Conservation (phyloP, 2,797 vertebrate genomes). For the Brachyalestes nurse region DNA sequence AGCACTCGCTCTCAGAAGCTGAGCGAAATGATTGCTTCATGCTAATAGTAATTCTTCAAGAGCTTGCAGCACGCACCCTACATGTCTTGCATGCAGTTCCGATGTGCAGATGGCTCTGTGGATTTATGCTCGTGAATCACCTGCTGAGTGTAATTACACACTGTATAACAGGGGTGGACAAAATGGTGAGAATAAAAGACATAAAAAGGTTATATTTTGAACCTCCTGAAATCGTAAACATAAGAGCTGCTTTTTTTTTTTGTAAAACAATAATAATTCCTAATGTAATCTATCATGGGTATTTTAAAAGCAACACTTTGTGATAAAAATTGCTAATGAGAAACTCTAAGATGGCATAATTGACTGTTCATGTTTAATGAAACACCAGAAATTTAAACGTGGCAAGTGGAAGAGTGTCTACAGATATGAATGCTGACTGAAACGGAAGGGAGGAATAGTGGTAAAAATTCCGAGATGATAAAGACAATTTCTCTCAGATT, state of each 20-base stretch:
- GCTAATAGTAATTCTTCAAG: neutral
- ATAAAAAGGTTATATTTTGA: neutral
- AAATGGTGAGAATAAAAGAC: neutral
- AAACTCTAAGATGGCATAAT: neutral
- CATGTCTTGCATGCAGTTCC: neutral
- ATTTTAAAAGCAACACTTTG: neutral
- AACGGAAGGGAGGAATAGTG: neutral
- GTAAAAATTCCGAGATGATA: too few relatives aligned
- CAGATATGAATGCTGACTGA: neutral
- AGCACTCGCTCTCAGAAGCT: slow-evolving; percentile 4
- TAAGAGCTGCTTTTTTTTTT: neutral
- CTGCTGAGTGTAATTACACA: slow-evolving; percentile 1
- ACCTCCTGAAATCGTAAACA: neutral
- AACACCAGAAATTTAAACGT: neutral
- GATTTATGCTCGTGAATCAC: neutral
- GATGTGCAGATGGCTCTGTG: neutral
- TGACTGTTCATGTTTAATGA: neutral
- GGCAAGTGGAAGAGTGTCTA: neutral
- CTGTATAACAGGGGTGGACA: neutral
- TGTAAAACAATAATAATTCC: neutral
- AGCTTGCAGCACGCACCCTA: neutral
- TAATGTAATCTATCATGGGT: neutral
- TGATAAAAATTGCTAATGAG: neutral
- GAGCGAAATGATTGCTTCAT: neutral
- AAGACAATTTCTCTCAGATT: too few relatives aligned